phyloP scores from a whole-genome alignment of 1,140 invertebrate species.

The Drosophila asahinai region DNA sequence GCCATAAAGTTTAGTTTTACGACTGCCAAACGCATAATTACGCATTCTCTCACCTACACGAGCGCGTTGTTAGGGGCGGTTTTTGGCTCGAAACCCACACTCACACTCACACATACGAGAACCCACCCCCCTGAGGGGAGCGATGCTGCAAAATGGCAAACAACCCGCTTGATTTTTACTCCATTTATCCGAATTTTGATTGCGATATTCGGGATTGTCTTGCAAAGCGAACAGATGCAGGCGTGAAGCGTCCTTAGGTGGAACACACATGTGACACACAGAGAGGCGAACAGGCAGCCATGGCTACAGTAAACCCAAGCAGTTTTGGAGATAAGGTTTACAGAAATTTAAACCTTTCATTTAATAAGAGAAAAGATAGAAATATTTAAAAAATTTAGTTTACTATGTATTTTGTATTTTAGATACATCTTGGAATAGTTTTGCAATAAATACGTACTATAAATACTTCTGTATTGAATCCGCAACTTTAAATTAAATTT shows the following conservation, averaged over 20 bases:
- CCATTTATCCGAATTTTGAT: constrained; percentile 50
- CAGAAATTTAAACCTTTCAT: neutral
- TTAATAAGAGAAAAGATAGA: too few relatives aligned
- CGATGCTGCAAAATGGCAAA: constrained; percentile 53
- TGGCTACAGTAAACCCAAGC: neutral
- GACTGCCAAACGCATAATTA: constrained; percentile 77
- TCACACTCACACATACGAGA: neutral
- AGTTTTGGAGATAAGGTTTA: too few relatives aligned
- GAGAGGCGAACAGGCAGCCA: neutral
- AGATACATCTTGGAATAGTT: too few relatives aligned
- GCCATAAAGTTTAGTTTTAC: constrained; percentile 78
- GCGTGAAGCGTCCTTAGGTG: constrained; percentile 55
- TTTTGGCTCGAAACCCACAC: constrained; percentile 11
- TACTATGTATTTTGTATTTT: too few relatives aligned
- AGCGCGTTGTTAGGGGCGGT: constrained; percentile 25
- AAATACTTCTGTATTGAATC: too few relatives aligned
- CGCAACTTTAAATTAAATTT: too few relatives aligned
- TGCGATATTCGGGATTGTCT: constrained; percentile 31
- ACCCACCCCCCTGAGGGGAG: constrained; percentile 29
- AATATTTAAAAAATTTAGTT: too few relatives aligned
- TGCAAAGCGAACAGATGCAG: constrained; percentile 62
- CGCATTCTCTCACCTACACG: constrained; percentile 59
- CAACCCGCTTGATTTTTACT: constrained; percentile 47
- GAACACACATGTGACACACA: constrained; percentile 12
- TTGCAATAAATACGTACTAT: too few relatives aligned